Conservation (phyloP, 2,113 vertebrate genomes). For the Lipophrys pholis region DNA sequence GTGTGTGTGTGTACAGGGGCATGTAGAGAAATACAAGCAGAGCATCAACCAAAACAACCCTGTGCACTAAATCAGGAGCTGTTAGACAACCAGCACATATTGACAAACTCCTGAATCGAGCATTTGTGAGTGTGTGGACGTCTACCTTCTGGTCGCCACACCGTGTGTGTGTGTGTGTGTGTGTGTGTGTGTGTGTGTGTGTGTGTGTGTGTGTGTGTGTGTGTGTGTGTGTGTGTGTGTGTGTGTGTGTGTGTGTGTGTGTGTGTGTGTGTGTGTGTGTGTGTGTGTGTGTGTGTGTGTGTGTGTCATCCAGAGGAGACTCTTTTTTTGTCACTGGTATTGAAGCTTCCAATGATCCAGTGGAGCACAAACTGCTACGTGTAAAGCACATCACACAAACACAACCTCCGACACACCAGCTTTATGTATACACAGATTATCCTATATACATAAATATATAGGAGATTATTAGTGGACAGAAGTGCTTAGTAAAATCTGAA, state of each 20-base stretch:
- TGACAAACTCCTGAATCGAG: background rate
- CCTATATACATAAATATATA: background rate
- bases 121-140: background rate
- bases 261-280: background rate
- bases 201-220: no score
- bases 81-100: conserved; percentile 14
- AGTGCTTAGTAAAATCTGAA: background rate
- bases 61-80: background rate
- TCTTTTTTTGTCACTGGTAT: no score
- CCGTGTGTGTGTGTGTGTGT: background rate
- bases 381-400: background rate
- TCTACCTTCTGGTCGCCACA: background rate
- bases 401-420: background rate
- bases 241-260: background rate
- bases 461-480: background rate
- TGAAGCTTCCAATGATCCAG: no score
- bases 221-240: background rate
- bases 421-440: background rate
- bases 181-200: no score
- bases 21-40: conserved; percentile 21
- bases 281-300: no score
- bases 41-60: conserved; percentile 30
- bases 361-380: background rate
- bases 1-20: conserved; percentile 10
- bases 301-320: no score